phyloP scores from a whole-genome alignment of 2,888 invertebrate species.

The Acanthococcus lagerstroemiae region DNA sequence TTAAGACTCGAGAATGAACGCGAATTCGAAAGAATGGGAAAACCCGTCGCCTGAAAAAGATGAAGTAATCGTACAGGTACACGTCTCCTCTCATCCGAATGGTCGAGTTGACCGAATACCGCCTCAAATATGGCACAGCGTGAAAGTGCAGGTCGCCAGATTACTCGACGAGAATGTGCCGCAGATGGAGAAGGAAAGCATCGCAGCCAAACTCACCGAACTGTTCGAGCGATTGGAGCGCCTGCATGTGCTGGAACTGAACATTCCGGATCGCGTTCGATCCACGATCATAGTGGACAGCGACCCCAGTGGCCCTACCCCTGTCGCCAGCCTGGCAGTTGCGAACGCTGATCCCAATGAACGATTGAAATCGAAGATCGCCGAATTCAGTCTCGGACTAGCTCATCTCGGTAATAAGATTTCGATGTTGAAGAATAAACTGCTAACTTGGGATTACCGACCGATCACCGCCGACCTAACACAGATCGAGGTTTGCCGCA shows the following conservation, averaged over 20 bases:
- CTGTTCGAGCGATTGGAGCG: background rate
- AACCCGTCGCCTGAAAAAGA: too few relatives aligned
- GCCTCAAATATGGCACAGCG: slow-evolving; percentile 1
- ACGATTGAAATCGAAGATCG: background rate
- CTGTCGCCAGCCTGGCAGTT: background rate
- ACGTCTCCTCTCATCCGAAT: background rate
- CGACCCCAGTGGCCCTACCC: background rate
- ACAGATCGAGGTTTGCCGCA: slow-evolving; percentile 1
- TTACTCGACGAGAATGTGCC: background rate
- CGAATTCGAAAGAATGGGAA: too few relatives aligned
- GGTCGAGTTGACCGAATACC: background rate
- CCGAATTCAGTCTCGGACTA: slow-evolving; percentile 4
- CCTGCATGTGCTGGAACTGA: background rate
- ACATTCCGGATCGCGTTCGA: background rate
- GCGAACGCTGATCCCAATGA: background rate
- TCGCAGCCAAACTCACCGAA: slow-evolving; percentile 1
- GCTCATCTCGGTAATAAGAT: background rate
- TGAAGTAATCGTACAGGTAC: too few relatives aligned
- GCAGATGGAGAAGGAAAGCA: background rate
- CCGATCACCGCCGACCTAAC: background rate
- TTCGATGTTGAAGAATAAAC: slow-evolving; percentile 2
- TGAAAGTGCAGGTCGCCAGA: background rate
- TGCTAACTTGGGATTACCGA: background rate
- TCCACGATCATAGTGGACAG: background rate
- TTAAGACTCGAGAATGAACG: too few relatives aligned